Base-by-base conservation (phyloP, 2,797 vertebrate genomes). In the Rhinoraja longicauda region DNA sequence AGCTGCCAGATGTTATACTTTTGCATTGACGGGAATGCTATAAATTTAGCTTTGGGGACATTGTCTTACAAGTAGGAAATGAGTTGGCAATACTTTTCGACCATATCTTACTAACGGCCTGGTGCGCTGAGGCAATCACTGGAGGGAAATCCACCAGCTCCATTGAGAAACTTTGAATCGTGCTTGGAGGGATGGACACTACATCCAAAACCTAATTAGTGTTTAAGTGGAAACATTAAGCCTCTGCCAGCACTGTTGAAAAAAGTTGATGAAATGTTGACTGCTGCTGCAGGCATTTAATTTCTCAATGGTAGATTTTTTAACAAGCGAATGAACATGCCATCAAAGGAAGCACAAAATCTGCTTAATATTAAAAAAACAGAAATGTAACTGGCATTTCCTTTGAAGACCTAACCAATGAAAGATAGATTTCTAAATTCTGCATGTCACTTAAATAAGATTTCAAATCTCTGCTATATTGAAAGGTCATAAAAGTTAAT, bases 191-290 rank as follows among this genome's bases (percentile, higher is more conserved):
- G 70, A 91, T 75, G 45, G 90, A 53, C 67, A 91, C 73, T 73
- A 73, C 39, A 91, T 26, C 24, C 36, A 91, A 73, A 91, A 91
- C 67, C 24, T 91, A 73, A 91, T 91, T 73, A 73, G 90, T 73
- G 24, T 73, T 73, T 91, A 91, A 73, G 70, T 91, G 36, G 70
- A 73, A 45, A 53, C 17, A 45, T 73, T 91, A 70, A 91, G 67
- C 67, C 36, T 73, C 36, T 29, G 24, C 32, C 70, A 91, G 24
- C n/a, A 12, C 13, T 53, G 90, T 91, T n/a, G 67, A 72, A 90
- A 67, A 70, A 90, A 90, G 19, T 39, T 72, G 88, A 90, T 90
- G 88, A 90, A 19, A 90, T 90, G 88, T 70, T 91, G 90, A 53
- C 90, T 73, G 70, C 21, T 73, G 10, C 70, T 53, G 29, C 13